A percentile compares a stretch with the other conserved stretches of the same genome.
phyloP scores from a whole-genome alignment of 2,113 vertebrate genomes.

The Orcinus orca region DNA sequence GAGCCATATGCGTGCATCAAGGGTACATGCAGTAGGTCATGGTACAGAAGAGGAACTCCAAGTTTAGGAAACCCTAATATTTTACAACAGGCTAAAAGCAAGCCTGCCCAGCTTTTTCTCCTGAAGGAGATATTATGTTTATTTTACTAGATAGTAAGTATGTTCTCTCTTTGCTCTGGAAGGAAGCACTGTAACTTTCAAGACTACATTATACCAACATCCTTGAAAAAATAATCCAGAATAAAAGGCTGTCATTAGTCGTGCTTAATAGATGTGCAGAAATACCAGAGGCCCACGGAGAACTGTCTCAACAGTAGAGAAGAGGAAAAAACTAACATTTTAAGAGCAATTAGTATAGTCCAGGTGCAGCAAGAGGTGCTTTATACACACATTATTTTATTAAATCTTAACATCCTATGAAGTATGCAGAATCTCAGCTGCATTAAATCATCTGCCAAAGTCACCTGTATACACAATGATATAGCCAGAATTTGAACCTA shows the following conservation, averaged over 20 bases:
- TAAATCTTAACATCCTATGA: not conserved
- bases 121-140: not conserved
- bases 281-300: not conserved
- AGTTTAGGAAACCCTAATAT: not conserved
- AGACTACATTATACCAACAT: not conserved
- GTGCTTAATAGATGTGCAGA: not conserved
- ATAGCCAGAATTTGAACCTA: not conserved
- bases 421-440: not conserved
- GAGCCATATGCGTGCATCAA: not conserved
- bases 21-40: not conserved
- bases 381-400: not conserved
- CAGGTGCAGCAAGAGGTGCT: not conserved
- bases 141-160: too few species aligned
- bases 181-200: not conserved
- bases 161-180: not conserved
- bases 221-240: not conserved
- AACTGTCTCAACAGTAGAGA: not conserved
- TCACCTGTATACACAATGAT: not conserved
- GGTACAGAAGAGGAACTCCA: not conserved
- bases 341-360: not conserved
- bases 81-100: not conserved
- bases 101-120: not conserved
- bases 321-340: not conserved
- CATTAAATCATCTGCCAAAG: not conserved
- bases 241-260: not conserved